Evolutionary conservation across 1,140 invertebrate species (phyloP).

Genomic region (Hypothenemus hampei): DNA sequence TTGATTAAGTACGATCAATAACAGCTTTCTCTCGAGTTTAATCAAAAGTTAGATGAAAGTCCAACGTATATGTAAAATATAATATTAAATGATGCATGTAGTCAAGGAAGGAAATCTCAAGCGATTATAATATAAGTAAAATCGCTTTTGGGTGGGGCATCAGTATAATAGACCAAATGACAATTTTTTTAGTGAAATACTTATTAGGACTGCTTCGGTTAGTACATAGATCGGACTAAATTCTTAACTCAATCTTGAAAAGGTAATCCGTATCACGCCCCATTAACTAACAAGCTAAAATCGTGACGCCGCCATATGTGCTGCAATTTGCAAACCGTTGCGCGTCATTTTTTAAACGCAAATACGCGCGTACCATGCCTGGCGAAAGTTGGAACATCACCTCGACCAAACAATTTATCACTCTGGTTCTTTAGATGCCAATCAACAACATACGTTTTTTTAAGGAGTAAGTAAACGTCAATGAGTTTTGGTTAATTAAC

Average conservation of each 20-base stretch:
- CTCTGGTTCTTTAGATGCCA: constrained; percentile 18
- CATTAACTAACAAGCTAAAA: constrained; percentile 27
- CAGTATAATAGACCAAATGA: too few relatives aligned
- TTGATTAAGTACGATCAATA: too few relatives aligned
- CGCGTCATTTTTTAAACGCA: constrained; percentile 23
- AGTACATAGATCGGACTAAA: constrained; percentile 13
- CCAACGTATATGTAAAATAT: too few relatives aligned
- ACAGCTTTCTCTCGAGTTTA: neutral
- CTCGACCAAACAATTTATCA: constrained; percentile 21
- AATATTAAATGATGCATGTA: too few relatives aligned
- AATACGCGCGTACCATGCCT: constrained; percentile 13
- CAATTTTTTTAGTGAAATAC: constrained; percentile 1
- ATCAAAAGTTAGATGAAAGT: neutral
- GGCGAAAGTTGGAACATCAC: constrained; percentile 25
- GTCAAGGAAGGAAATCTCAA: too few relatives aligned
- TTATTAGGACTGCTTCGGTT: constrained; percentile 13
- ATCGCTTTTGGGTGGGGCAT: too few relatives aligned
- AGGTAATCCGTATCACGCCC: constrained; percentile 20
- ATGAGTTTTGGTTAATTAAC: neutral
- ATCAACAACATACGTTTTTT: too few relatives aligned
- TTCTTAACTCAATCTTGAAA: constrained; percentile 17
- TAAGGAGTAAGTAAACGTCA: too few relatives aligned
- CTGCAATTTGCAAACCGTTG: constrained; percentile 24
- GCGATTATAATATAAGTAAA: too few relatives aligned
- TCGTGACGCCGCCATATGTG: constrained; percentile 26